These are phyloP conservation scores for Protaetia brevitarsis DNA, from an alignment of 1,140 invertebrate species.

Conservation along the genomic window DNA sequence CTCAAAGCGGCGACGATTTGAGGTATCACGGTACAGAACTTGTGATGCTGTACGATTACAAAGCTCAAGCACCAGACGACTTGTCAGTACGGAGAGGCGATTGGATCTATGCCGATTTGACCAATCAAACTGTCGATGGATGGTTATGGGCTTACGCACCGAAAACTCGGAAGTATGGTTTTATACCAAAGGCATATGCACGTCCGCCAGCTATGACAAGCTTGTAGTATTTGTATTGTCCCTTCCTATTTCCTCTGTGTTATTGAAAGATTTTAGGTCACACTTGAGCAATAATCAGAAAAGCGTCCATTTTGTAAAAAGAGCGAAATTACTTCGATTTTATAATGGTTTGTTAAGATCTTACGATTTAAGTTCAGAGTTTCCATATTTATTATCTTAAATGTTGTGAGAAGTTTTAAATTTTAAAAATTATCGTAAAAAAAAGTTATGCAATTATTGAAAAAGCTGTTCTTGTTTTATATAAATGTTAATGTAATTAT, in stretches of 20 bases:
- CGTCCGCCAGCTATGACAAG: slow-evolving; percentile 89
- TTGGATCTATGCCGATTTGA: slow-evolving; percentile 91
- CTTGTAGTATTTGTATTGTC: slow-evolving; percentile 53
- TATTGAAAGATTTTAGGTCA: too few relatives aligned
- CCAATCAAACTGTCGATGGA: slow-evolving; percentile 89
- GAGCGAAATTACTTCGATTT: too few relatives aligned
- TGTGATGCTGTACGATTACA: slow-evolving; percentile 93
- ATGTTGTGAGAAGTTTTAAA: too few relatives aligned
- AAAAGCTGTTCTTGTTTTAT: background rate
- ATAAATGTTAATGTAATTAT: background rate
- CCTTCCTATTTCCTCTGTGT: background rate
- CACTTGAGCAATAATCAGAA: too few relatives aligned
- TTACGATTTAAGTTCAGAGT: too few relatives aligned
- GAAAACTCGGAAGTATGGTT: slow-evolving; percentile 88
- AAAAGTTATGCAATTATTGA: too few relatives aligned
- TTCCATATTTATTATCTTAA: too few relatives aligned
- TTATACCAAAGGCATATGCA: slow-evolving; percentile 92
- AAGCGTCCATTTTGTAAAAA: too few relatives aligned
- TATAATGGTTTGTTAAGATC: too few relatives aligned
- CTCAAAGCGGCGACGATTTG: slow-evolving; percentile 55
- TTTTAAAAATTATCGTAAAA: too few relatives aligned
- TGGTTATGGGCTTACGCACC: slow-evolving; percentile 95
- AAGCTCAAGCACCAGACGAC: slow-evolving; percentile 90
- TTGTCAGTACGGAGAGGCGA: slow-evolving; percentile 84
- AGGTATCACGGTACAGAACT: slow-evolving; percentile 82